phyloP scores from a whole-genome alignment of 2,113 vertebrate genomes.

The Diadophis punctatus region DNA sequence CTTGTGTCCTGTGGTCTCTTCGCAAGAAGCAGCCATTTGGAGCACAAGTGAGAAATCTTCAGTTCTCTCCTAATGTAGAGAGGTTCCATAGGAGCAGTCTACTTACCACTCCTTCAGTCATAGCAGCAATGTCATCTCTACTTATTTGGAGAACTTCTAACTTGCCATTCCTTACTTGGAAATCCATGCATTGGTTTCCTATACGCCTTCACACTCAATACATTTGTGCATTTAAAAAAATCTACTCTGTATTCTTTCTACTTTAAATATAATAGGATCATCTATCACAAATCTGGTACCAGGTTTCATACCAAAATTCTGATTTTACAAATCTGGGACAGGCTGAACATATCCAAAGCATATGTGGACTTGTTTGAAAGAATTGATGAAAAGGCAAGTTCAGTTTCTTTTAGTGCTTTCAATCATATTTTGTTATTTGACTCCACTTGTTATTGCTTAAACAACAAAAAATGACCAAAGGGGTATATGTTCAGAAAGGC shows the following conservation, averaged over 20 bases:
- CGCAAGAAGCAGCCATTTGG: background rate
- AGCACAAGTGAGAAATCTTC: background rate
- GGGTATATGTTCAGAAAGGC: constrained; percentile 6
- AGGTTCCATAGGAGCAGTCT: background rate
- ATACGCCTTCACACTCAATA: background rate
- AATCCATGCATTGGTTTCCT: constrained; percentile 39
- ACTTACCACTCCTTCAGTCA: background rate
- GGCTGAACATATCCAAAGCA: background rate
- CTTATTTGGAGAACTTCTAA: background rate
- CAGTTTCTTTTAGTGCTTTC: constrained; percentile 14
- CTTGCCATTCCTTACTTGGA: background rate
- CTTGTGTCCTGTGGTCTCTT: no score
- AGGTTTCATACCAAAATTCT: constrained; percentile 44
- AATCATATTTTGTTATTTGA: background rate
- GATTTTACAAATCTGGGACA: constrained; percentile 17
- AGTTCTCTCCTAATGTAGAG: background rate
- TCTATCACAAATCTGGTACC: constrained; percentile 48
- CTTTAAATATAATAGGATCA: constrained; percentile 33
- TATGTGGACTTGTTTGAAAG: background rate
- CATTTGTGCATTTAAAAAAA: constrained; percentile 2
- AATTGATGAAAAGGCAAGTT: constrained; percentile 24
- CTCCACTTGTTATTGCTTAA: background rate
- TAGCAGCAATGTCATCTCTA: no score
- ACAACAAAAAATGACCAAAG: constrained; percentile 9
- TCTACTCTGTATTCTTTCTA: background rate